phyloP scores from a whole-genome alignment of 2,888 invertebrate genomes.

The Cephus spinipes region DNA sequence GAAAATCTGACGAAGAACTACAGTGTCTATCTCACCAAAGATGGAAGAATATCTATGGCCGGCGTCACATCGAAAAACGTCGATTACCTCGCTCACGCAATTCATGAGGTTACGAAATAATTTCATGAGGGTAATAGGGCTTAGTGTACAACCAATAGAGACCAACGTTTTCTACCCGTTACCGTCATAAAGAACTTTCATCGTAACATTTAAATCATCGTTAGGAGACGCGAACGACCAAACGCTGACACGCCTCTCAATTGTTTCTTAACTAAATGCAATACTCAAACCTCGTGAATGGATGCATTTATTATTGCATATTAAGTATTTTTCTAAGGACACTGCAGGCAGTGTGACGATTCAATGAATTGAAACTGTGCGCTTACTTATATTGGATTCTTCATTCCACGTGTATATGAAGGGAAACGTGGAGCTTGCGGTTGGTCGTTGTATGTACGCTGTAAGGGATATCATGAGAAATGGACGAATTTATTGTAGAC shows the following conservation, averaged over 20 bases:
- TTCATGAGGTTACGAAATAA: conserved; percentile 91
- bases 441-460: too few relatives aligned
- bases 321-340: conserved; percentile 43
- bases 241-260: too few relatives aligned
- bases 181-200: too few relatives aligned
- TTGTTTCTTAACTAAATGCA: too few relatives aligned
- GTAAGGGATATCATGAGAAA: too few relatives aligned
- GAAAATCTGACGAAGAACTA: conserved; percentile 88
- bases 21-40: conserved; percentile 95
- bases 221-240: too few relatives aligned
- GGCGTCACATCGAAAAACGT: conserved; percentile 96
- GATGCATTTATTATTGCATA: conserved; percentile 40
- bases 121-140: background rate
- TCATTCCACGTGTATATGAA: too few relatives aligned
- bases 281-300: background rate
- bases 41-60: conserved; percentile 98
- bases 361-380: too few relatives aligned
- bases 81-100: conserved; percentile 91
- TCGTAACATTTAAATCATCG: too few relatives aligned
- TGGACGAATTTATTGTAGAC: too few relatives aligned
- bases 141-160: conserved; percentile 5
- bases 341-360: conserved; percentile 50
- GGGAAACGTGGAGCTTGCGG: too few relatives aligned
- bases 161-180: background rate
- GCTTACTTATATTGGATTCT: too few relatives aligned